Evolutionary conservation across 1,140 invertebrate genomes (phyloP).

Genomic region (Helicoverpa zea): DNA sequence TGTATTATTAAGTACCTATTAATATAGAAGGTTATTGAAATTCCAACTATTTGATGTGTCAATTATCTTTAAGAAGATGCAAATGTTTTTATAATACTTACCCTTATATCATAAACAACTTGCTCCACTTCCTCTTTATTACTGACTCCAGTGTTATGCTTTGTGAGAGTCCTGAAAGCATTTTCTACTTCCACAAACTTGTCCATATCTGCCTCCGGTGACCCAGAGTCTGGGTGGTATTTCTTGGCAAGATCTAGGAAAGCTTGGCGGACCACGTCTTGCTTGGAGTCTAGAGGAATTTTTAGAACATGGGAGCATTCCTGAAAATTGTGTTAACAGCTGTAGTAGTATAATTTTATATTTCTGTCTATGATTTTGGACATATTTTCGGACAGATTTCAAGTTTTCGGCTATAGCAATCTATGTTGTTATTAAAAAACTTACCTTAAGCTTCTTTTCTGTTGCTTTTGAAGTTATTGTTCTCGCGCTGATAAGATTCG

Average conservation of each 20-base stretch:
- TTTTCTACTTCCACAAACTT: constrained; percentile 91
- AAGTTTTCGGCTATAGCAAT: no score
- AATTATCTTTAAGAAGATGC: no score
- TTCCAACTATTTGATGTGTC: no score
- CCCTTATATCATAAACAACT: constrained; percentile 85
- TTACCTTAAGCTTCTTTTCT: constrained; percentile 46
- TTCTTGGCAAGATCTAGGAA: constrained; percentile 93
- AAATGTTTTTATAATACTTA: constrained; percentile 60
- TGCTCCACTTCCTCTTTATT: constrained; percentile 73
- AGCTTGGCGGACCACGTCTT: constrained; percentile 90
- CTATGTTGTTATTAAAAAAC: constrained; percentile 1
- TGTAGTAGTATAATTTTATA: no score
- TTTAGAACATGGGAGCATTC: constrained; percentile 90
- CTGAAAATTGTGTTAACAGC: constrained; percentile 73
- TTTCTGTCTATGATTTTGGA: no score
- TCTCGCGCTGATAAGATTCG: constrained; percentile 3
- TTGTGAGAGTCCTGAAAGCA: constrained; percentile 86
- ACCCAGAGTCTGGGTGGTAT: constrained; percentile 94
- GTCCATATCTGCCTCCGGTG: constrained; percentile 88
- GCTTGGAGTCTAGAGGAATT: constrained; percentile 89
- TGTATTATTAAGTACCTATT: no score
- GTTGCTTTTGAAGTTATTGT: constrained; percentile 38
- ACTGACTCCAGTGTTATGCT: constrained; percentile 84
- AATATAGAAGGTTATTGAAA: no score
- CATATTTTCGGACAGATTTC: background rate